These are phyloP conservation scores for Myotis myotis DNA, from an alignment of 2,797 vertebrate genomes.

Conservation along the genomic window DNA sequence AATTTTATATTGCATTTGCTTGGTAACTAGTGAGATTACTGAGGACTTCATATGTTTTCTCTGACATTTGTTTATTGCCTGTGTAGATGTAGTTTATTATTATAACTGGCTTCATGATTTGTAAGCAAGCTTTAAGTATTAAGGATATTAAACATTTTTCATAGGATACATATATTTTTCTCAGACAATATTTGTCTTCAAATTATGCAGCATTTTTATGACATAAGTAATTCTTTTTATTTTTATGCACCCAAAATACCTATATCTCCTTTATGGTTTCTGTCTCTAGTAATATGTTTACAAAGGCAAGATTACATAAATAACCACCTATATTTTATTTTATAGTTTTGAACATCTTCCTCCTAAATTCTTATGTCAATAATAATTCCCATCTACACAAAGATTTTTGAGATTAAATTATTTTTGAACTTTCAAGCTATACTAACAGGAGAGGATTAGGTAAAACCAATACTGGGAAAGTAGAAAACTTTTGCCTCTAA, in stretches of 20 bases:
- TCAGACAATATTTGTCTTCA: neutral
- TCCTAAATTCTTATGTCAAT: neutral
- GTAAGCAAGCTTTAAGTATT: slow-evolving; percentile 25
- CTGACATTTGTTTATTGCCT: neutral
- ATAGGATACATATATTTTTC: neutral
- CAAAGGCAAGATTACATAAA: neutral
- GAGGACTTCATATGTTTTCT: neutral
- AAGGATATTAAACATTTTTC: slow-evolving; percentile 24
- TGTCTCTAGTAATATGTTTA: neutral
- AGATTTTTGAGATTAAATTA: neutral
- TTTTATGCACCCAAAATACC: neutral
- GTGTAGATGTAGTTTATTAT: slow-evolving; percentile 4
- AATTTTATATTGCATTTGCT: neutral
- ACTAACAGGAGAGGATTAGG: neutral
- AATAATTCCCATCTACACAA: neutral
- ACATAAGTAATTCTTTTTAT: neutral
- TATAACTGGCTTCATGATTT: neutral
- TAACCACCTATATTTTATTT: neutral
- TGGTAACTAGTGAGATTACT: slow-evolving; percentile 3
- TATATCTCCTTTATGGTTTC: neutral
- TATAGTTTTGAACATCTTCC: neutral
- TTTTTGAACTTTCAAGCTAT: neutral
- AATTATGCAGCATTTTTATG: neutral
- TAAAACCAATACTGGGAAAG: neutral
- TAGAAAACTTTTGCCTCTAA: neutral